Evolutionary conservation across 2,797 vertebrate species (phyloP), one percentile per base, ranked within the genome.

Genomic region (Pangasius larnaudii): DNA sequence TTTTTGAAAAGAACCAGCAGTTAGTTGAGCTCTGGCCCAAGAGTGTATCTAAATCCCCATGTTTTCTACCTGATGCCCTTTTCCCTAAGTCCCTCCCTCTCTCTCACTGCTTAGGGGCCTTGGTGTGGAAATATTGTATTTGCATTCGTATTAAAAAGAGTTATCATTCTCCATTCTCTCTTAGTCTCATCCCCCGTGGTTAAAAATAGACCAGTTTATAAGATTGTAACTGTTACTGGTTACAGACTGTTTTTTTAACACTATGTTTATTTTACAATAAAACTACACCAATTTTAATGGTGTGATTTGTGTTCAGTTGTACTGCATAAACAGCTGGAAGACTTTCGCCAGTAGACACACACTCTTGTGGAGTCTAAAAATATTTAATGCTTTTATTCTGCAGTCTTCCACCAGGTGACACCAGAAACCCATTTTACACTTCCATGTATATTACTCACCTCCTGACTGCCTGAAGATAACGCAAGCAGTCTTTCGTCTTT

Each of bases 341-440:
- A 46, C 30, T 53, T 18, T 53, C 13, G 14, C 11, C 27, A 1
- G n/a, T 56, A 1, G 9, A 79, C 56, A 51, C 5, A 51, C 11
- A 51, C 14, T 56, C 7, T 53, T 51, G 49, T 58, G 10, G 0
- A 80, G n/a, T 30, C 49, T 33, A 59, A 36, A 30, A 24, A 24
- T 24, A 39, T 80, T 59, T 6, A 58, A 24, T 56, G 75, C 16
- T 30, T 4, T 36, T 36, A 79, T 39, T 81, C 36, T 81, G 36
- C 36, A 39, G 33, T 69, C 61, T 8, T 79, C 94, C 96, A 95
- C 93, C 84, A 96, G 96, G 93, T 93, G 96, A 80, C 95, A 95
- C 94, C 88, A 96, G 90, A 89, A 78, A 86, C 87, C 92, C 87
- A 72, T 58, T 39, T 36, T 80, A 42, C n/a, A 30, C 22, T 27